Evolutionary conservation across 1,140 invertebrate genomes (phyloP).

Genomic region (Solen grandis): DNA sequence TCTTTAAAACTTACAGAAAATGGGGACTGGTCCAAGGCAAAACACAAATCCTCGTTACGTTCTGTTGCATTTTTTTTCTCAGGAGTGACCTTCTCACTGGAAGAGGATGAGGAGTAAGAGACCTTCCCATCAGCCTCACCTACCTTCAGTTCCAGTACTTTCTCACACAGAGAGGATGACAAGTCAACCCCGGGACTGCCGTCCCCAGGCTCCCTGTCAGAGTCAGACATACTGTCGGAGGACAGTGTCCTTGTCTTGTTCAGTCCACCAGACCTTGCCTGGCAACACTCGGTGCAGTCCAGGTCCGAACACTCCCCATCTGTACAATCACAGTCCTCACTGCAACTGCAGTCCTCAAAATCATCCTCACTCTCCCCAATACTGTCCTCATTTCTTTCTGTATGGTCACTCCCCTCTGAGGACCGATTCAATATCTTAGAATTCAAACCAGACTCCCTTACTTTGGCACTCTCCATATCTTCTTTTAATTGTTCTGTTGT

Average conservation of each 20-base stretch:
- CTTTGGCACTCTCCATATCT: neutral
- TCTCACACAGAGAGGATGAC: too few relatives aligned
- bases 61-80: neutral
- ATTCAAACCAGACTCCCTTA: neutral
- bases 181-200: too few relatives aligned
- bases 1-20: conserved; percentile 49
- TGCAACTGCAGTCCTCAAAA: conserved; percentile 13
- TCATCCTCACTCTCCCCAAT: neutral
- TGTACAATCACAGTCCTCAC: conserved; percentile 18
- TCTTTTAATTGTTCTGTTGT: too few relatives aligned
- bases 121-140: neutral
- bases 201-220: too few relatives aligned
- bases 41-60: neutral
- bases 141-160: neutral
- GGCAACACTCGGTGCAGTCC: conserved; percentile 36
- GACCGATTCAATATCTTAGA: too few relatives aligned
- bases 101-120: neutral
- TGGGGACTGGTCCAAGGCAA: neutral
- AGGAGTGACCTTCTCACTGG: neutral
- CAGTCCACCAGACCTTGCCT: too few relatives aligned
- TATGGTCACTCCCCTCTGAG: too few relatives aligned
- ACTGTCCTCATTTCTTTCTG: too few relatives aligned
- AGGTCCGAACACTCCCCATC: conserved; percentile 18
- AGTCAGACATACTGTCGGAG: too few relatives aligned
- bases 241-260: too few relatives aligned